Conservation (phyloP, 2,113 vertebrate genomes). For the Cichladusa arquata region DNA sequence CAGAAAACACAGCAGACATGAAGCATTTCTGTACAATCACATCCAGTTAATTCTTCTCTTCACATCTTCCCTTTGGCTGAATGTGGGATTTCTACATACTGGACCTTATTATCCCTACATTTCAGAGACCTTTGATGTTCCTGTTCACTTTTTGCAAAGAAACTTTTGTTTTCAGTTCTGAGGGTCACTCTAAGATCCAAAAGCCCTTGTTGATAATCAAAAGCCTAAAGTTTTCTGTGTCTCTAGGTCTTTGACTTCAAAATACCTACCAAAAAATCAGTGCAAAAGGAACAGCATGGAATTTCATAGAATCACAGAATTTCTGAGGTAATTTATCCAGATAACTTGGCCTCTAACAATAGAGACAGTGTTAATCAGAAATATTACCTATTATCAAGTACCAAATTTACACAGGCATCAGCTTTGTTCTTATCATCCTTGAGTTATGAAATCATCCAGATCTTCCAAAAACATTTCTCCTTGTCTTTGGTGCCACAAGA, state of each 20-base stretch:
- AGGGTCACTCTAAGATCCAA: neutral
- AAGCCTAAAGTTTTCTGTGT: neutral
- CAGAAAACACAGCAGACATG: neutral
- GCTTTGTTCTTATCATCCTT: neutral
- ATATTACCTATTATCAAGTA: neutral
- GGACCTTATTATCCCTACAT: neutral
- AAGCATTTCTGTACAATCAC: neutral
- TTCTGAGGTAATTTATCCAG: neutral
- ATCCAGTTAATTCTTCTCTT: neutral
- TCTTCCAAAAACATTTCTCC: neutral
- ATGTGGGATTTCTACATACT: neutral
- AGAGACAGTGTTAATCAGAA: neutral
- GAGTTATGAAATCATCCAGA: neutral
- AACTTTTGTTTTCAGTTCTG: slow-evolving; percentile 17
- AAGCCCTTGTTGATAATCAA: neutral
- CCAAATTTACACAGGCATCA: neutral
- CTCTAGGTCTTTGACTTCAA: neutral
- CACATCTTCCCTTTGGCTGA: neutral
- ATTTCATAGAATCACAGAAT: neutral
- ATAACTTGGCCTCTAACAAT: neutral
- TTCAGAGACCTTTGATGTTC: neutral
- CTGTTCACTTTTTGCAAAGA: neutral
- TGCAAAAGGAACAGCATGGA: neutral
- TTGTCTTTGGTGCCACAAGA: neutral
- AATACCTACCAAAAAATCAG: neutral